Conservation (phyloP, 2,113 vertebrate genomes). For the Erpornis zantholeuca region DNA sequence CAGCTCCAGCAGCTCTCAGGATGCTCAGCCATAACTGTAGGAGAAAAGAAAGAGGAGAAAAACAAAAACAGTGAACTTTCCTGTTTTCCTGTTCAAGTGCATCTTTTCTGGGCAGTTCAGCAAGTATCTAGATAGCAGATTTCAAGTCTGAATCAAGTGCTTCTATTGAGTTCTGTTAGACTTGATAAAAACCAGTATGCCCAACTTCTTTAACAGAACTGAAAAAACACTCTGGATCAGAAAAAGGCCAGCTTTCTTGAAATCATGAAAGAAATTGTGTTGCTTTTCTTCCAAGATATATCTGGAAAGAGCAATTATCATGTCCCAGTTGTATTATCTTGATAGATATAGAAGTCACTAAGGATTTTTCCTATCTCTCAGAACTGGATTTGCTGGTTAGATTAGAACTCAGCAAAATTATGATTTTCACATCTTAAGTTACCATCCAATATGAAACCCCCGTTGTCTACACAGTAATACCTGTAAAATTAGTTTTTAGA, state of each 20-base stretch:
- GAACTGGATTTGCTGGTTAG: neutral
- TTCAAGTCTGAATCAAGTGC: neutral
- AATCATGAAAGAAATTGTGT: neutral
- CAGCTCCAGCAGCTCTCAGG: neutral
- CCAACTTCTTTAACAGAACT: neutral
- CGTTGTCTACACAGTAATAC: neutral
- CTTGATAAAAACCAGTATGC: neutral
- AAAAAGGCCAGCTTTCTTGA: neutral
- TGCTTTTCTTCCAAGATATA: neutral
- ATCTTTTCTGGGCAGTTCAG: neutral
- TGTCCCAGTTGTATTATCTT: neutral
- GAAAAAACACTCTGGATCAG: neutral
- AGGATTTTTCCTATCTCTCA: neutral
- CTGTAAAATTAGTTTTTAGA: neutral
- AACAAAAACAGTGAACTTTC: neutral
- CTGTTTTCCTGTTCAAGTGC: neutral
- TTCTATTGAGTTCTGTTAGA: neutral
- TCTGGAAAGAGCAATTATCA: neutral
- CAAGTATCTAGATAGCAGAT: neutral
- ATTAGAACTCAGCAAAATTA: neutral
- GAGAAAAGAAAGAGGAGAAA: neutral
- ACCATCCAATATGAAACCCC: neutral
- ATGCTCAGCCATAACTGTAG: neutral
- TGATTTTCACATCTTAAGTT: neutral
- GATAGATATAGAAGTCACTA: neutral